These are phyloP conservation scores for Microtus richardsoni DNA, from an alignment of 2,113 vertebrate genomes.

Conservation along the genomic window DNA sequence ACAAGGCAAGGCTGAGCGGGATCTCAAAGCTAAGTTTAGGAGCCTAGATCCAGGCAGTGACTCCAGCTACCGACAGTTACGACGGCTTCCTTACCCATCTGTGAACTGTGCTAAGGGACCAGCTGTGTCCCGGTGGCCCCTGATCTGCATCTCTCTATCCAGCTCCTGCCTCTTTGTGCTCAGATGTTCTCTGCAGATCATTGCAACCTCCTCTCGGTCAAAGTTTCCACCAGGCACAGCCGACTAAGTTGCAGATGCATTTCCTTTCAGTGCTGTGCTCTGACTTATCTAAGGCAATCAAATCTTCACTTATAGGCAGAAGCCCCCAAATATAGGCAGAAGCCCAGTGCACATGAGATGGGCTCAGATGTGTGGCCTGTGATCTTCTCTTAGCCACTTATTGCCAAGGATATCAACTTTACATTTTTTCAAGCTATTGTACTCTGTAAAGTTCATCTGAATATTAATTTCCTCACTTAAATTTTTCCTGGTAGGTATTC, in stretches of 20 bases:
- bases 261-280: not conserved
- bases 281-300: not conserved
- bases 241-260: not conserved
- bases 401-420: not conserved
- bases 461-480: not conserved
- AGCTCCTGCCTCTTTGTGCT: not conserved
- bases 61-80: fast-evolving
- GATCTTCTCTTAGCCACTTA: not conserved
- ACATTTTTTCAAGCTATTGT: not conserved
- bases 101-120: no score
- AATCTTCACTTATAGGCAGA: not conserved
- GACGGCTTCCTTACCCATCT: fast-evolving
- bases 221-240: not conserved
- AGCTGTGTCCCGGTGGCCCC: not conserved
- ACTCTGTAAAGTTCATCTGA: no score
- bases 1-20: not conserved
- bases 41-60: not conserved
- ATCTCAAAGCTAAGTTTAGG: not conserved
- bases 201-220: not conserved
- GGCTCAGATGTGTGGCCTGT: fast-evolving
- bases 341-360: not conserved
- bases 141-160: not conserved
- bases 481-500: not conserved
- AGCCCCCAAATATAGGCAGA: no score
- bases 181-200: fast-evolving